Evolutionary conservation across 2,888 invertebrate species (phyloP).

Genomic region (Formica aserva): DNA sequence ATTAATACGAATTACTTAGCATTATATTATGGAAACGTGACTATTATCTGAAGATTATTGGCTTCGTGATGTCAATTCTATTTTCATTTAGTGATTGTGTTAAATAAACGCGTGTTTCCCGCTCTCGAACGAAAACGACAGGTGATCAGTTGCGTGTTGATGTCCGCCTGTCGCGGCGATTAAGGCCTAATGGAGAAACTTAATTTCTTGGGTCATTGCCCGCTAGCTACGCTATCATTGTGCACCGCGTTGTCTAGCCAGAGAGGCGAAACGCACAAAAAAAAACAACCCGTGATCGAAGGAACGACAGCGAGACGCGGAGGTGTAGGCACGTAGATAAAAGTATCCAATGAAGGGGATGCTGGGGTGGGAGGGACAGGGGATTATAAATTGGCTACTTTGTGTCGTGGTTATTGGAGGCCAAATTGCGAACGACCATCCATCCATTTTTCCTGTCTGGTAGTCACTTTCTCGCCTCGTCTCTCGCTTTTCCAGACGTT

Average conservation of each 20-base stretch:
- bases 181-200: slow-evolving; percentile 76
- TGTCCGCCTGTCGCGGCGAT: slow-evolving; percentile 65
- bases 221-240: slow-evolving; percentile 67
- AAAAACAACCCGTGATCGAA: slow-evolving; percentile 38
- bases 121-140: neutral
- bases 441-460: slow-evolving; percentile 74
- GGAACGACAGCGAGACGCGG: slow-evolving; percentile 47
- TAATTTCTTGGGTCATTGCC: slow-evolving; percentile 76
- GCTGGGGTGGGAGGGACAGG: slow-evolving; percentile 60
- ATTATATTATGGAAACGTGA: neutral
- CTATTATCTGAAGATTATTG: neutral
- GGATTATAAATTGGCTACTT: slow-evolving; percentile 81
- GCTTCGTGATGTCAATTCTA: neutral
- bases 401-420: slow-evolving; percentile 80
- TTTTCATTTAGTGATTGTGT: neutral
- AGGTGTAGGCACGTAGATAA: slow-evolving; percentile 67
- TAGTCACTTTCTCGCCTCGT: slow-evolving; percentile 54
- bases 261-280: slow-evolving; percentile 55
- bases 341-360: slow-evolving; percentile 66
- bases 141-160: slow-evolving; percentile 24
- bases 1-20: neutral
- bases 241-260: slow-evolving; percentile 55
- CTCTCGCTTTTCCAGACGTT: slow-evolving; percentile 30
- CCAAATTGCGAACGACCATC: slow-evolving; percentile 80
- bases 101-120: slow-evolving; percentile 45